A percentile compares a stretch with the other conserved stretches of the same genome.
phyloP scores from a whole-genome alignment of 2,888 invertebrate genomes.

The Furcula furcula region DNA sequence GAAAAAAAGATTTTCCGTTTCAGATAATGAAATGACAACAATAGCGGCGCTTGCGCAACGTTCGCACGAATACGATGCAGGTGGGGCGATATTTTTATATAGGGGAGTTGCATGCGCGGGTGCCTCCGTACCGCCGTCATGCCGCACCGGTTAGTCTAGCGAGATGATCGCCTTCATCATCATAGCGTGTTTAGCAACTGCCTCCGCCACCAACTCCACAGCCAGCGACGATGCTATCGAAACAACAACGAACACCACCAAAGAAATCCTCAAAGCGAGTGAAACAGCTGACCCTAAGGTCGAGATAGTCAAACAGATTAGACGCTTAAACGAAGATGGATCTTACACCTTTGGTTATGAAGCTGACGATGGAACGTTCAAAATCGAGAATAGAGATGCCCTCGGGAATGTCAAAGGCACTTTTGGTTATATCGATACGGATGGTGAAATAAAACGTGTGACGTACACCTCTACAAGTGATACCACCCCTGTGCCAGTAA shows the following conservation, averaged over 20 bases:
- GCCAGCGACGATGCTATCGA: conserved; percentile 45
- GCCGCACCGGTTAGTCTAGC: conserved; percentile 63
- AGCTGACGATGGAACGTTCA: conserved; percentile 92
- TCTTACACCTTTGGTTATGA: conserved; percentile 93
- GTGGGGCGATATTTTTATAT: conserved; percentile 80
- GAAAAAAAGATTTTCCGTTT: conserved; percentile 81
- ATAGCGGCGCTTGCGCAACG: conserved; percentile 70
- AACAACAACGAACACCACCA: conserved; percentile 56
- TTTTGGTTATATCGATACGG: conserved; percentile 89
- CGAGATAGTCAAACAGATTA: conserved; percentile 91
- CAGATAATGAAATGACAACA: conserved; percentile 81
- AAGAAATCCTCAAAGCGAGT: conserved; percentile 81
- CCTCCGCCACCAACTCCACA: conserved; percentile 37
- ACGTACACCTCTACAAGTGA: conserved; percentile 84
- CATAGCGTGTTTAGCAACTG: conserved; percentile 54
- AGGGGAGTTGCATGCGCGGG: conserved; percentile 59
- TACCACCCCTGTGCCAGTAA: conserved; percentile 63
- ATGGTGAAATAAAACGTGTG: conserved; percentile 89
- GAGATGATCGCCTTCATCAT: conserved; percentile 68
- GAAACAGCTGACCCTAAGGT: conserved; percentile 86
- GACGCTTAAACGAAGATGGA: conserved; percentile 90
- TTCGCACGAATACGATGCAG: conserved; percentile 67
- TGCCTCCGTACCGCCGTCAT: conserved; percentile 72
- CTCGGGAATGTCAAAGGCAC: conserved; percentile 91
- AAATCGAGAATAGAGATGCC: conserved; percentile 91